These are phyloP conservation scores for Pelochelys cantorii DNA, from an alignment of 2,797 vertebrate genomes.

Conservation along the genomic window DNA sequence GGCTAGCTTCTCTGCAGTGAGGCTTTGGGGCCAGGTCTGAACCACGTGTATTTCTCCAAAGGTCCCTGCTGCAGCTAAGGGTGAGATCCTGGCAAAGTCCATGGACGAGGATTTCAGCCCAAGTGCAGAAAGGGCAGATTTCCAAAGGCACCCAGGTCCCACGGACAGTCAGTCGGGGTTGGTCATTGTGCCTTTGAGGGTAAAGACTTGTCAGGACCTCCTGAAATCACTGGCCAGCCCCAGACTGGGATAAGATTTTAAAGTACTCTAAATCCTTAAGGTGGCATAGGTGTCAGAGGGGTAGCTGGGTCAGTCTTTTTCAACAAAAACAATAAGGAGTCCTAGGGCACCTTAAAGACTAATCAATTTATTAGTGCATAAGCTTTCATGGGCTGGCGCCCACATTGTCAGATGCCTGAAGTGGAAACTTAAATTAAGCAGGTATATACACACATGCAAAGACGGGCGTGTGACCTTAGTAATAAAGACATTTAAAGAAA, in stretches of 20 bases:
- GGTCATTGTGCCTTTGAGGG: neutral
- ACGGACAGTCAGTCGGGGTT: accelerated
- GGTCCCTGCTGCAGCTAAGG: neutral
- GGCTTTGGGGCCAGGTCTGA: neutral
- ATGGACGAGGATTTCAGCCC: neutral
- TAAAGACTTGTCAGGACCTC: neutral
- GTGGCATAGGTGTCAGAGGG: neutral
- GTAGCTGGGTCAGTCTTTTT: no score
- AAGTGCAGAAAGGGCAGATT: neutral
- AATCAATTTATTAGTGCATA: no score
- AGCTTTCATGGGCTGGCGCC: no score
- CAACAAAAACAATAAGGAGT: no score
- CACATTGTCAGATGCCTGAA: no score
- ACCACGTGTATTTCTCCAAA: neutral
- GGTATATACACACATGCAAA: no score
- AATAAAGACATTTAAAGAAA: neutral
- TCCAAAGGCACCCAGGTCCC: neutral
- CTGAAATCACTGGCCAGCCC: neutral
- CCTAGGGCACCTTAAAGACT: neutral
- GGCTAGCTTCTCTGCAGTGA: neutral
- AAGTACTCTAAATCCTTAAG: slow-evolving; percentile 38
- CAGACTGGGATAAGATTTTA: slow-evolving; percentile 18
- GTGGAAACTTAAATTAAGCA: no score
- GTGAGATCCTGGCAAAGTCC: neutral
- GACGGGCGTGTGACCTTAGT: no score